These are phyloP conservation scores for Tamandua tetradactyla DNA, from an alignment of 2,797 vertebrate species.

Conservation along the genomic window DNA sequence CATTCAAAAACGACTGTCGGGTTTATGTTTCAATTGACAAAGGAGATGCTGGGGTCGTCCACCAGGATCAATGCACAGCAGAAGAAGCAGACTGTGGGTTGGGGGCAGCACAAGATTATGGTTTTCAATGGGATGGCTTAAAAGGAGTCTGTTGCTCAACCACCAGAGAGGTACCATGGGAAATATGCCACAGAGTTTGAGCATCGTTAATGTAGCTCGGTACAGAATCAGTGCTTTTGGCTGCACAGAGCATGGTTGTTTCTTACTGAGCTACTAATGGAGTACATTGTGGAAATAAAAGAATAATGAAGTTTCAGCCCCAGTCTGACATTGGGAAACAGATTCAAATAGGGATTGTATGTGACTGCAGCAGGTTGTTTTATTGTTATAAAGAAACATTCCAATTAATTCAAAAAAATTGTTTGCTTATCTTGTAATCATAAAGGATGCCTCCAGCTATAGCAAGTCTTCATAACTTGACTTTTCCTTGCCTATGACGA, in stretches of 20 bases:
- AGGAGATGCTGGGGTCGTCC: neutral
- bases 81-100: neutral
- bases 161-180: neutral
- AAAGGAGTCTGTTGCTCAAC: neutral
- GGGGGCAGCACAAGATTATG: neutral
- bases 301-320: neutral
- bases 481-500: constrained; percentile 72
- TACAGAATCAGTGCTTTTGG: neutral
- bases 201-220: neutral
- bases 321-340: constrained; percentile 5
- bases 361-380: constrained; percentile 38
- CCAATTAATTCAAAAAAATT: constrained; percentile 82
- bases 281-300: constrained; percentile 16
- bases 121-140: neutral
- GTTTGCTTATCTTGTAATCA: constrained; percentile 84
- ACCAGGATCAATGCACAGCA: neutral
- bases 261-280: neutral
- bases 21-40: constrained; percentile 5
- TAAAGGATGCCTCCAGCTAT: constrained; percentile 73
- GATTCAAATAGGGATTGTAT: constrained; percentile 18
- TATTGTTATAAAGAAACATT: constrained; percentile 77
- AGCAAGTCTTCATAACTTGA: constrained; percentile 77
- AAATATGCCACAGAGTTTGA: neutral
- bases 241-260: neutral
- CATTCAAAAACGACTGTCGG: neutral